A percentile compares a stretch with the other conserved stretches of the same genome.
phyloP scores from a whole-genome alignment of 2,113 vertebrate genomes.

The Syrrhaptes paradoxus region DNA sequence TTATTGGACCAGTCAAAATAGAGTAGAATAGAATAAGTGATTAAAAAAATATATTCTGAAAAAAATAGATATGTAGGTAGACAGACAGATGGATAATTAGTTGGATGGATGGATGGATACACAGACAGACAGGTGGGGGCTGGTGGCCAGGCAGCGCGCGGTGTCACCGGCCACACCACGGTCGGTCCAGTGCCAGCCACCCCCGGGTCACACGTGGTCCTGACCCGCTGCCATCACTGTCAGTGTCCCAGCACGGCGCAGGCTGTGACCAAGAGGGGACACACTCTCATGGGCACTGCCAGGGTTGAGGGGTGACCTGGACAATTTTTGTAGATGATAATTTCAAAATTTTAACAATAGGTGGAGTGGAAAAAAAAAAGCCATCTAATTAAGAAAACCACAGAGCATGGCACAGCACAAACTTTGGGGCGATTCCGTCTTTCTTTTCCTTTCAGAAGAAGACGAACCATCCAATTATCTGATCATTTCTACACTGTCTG shows the following conservation, averaged over 20 bases:
- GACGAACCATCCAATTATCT: constrained; percentile 67
- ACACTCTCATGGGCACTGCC: not conserved
- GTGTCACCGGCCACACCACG: not conserved
- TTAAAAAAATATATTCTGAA: not conserved
- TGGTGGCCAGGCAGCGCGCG: not conserved
- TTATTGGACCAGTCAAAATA: not conserved
- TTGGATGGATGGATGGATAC: no score
- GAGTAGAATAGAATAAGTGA: not conserved
- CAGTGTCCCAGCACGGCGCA: not conserved
- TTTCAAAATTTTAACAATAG: not conserved
- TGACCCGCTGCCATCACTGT: not conserved
- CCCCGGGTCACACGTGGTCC: not conserved
- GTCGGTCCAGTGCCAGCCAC: not conserved
- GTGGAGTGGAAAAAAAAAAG: not conserved
- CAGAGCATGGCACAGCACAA: not conserved
- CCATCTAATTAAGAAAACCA: not conserved
- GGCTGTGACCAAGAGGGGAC: not conserved
- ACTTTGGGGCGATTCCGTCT: constrained; percentile 24
- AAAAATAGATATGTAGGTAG: not conserved
- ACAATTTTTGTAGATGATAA: not conserved
- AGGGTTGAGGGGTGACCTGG: not conserved
- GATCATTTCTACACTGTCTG: constrained; percentile 44
- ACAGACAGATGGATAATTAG: no score
- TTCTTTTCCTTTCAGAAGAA: constrained; percentile 50
- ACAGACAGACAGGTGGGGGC: no score